Base-by-base conservation (phyloP, 2,797 vertebrate genomes). In the Myotis planiceps region DNA sequence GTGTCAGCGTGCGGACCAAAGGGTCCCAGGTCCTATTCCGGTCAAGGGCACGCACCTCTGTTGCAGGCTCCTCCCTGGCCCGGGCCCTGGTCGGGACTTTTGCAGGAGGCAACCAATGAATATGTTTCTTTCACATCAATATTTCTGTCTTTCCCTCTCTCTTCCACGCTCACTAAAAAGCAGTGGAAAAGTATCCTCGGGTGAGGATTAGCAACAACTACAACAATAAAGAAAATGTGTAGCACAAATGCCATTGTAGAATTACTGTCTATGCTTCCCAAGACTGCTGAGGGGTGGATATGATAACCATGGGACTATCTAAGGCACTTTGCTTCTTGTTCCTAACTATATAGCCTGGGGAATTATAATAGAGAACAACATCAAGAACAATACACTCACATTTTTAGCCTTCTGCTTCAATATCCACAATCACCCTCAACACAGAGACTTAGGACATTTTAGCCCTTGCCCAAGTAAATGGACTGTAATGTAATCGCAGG, bases 381-480 rank as follows among this genome's bases (percentile, higher is more conserved):
- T 39, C 25, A 29, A 93, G 72, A 97, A 96, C 92, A 90, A 47
- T 71, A 32, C 92, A 95, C 68, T 86, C 53, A 72, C 23, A 34
- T 47, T 89, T 90, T 88, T 63, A 86, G 71, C 49, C 53, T 96
- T 96, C 58, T 75, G 15, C 5, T 93, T 97, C 65, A 55, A 65
- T 95, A 96, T 95, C 92, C 90, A 86, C 51, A 92, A 88, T 96
- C 92, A 88, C 55, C 21, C 80, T 96, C 49, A 84, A 86, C 19
- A 82, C 85, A 81, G 23, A 91, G 34, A 83, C 21, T 34, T 63
- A 51, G 75, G 86, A 83, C 49, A 39, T 21, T 95, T 94, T 32
- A 88, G 81, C 94, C 55, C 90, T 96, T 34, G 76, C 8, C 49
- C 87, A 94, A 94, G 80, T 65, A 97, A 98, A 96, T 88, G 37